Conservation (phyloP, 2,888 invertebrate species). For the Maniola hyperantus region DNA sequence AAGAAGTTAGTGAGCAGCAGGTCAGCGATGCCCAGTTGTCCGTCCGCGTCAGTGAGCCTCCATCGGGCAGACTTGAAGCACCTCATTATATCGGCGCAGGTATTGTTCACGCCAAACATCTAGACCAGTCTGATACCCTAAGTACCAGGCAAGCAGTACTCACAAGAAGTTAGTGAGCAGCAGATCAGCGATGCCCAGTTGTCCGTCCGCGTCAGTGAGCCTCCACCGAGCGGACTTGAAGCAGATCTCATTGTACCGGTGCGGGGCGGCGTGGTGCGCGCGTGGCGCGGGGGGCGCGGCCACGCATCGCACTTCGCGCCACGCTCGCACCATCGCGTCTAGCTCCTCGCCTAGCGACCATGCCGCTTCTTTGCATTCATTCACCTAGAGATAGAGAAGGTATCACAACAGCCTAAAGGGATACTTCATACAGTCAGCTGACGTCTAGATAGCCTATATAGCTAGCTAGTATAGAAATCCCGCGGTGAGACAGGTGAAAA, state of each 20-base stretch:
- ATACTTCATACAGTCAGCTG: too few species aligned
- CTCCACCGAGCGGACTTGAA: constrained; percentile 99
- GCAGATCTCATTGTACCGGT: constrained; percentile 92
- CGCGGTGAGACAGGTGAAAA: too few species aligned
- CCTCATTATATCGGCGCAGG: too few species aligned
- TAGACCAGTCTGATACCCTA: not conserved
- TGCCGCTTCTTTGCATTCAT: constrained; percentile 94
- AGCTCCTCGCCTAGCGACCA: constrained; percentile 95
- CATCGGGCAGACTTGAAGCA: too few species aligned
- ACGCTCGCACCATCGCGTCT: constrained; percentile 97
- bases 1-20: not conserved
- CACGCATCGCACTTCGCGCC: constrained; percentile 88
- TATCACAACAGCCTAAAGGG: too few species aligned
- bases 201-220: constrained; percentile 98
- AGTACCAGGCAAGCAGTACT: constrained; percentile 5
- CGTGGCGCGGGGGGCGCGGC: constrained; percentile 81
- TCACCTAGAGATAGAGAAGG: constrained; percentile 80
- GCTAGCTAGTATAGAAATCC: too few species aligned
- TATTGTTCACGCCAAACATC: not conserved
- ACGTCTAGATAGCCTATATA: too few species aligned
- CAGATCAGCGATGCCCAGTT: constrained; percentile 98
- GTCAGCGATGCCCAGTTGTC: not conserved
- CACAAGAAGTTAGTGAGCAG: constrained; percentile 85
- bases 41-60: too few species aligned
- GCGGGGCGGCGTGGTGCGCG: constrained; percentile 88